Evolutionary conservation across 2,113 vertebrate species (phyloP), one percentile per base, ranked within the genome.

Genomic region (Pleuronectes platessa): DNA sequence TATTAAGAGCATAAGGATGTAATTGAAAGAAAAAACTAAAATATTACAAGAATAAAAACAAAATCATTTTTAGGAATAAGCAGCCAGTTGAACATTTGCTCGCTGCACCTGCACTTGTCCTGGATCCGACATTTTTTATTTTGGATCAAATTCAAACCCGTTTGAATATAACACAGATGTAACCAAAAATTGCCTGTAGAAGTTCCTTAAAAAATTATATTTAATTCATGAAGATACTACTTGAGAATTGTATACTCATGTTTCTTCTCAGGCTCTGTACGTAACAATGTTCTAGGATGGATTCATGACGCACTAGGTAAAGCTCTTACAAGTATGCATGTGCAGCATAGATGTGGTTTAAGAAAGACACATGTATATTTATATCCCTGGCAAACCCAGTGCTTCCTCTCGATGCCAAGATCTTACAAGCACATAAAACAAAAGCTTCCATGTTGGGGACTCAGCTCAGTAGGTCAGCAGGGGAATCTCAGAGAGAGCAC

Each of bases 371-470:
- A 93, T 87, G 84, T 89, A 87, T 83, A 86, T 60, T 7, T 59
- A 59, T 24, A 27, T 89, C 71, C 2, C 67, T 90, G 88, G 89
- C 91, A 93, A 88, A 88, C 75, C 86, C 68, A 81, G 86, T 61
- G 24, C 70, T 90, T 93, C 90, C 89, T 91, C 74, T n/a, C 71
- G 69, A 71, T 54, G 74, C 83, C 84, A 81, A 73, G 81, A 86
- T 82, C 92, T 87, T 90, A 70, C 67, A 70, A 84, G 78, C 86
- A 92, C 69, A 89, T 92, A 94, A 95, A 94, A 82, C 86, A 93
- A 93, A 92, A 78, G 82, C 70, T 21, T 68, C 61, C 81, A 77
- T 51, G 77, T 59, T 15, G 76, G 76, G 61, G 85, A 5, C 31
- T 31, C 31, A 31, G 31, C 31, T 2, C 26, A 61, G 54, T 40